Base-by-base conservation (phyloP, 2,888 invertebrate genomes). In the Cantharis nigra region DNA sequence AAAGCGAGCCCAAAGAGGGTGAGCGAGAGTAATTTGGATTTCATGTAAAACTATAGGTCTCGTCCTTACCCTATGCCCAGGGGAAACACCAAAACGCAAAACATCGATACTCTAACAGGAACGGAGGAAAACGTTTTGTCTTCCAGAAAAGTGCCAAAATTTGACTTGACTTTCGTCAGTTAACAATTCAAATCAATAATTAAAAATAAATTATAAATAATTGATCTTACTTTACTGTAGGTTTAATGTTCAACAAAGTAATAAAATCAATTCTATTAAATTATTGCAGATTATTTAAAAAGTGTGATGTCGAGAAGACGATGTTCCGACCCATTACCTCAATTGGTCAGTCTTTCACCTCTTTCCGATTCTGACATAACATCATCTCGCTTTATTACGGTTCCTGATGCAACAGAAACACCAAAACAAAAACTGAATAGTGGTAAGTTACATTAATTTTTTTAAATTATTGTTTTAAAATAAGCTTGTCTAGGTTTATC, bases 261-360 rank as follows among this genome's bases (percentile, higher is more conserved):
- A 33, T 13, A 13, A 33, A 30, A 11, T 30, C 13, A 30, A 30
- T 23, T 5, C 10, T 49, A 63, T 14, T 71, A 30, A 30, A 14
- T 62, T 71, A 14, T 67, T 67, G n/a, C 26, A 67, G 65, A 67
- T 67, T 67, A 67, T 14, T 13, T 67, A 75, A 73, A 83, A 78
- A 79, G 91, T 91, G 91, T 87, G 91, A 82, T 86, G 77, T 91
- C 91, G 85, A 91, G 90, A 86, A 87, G 91, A 85, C 87, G 90
- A 78, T 88, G 89, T 80, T 90, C 90, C 77, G 91, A 91, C 84
- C 90, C 91, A 76, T 90, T 91, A 83, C 92, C 91, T 20, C 91
- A 91, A 85, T 86, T 92, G 80, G 91, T 92, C 71, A 90, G 89
- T 83, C 84, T 90, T 75, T 89, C 89, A 33, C 90, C 90, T 63